Percentiles rank a stretch among this genome's conserved stretches.
phyloP scores from a whole-genome alignment of 2,888 invertebrate genomes.

The Dromius quadrimaculatus region DNA sequence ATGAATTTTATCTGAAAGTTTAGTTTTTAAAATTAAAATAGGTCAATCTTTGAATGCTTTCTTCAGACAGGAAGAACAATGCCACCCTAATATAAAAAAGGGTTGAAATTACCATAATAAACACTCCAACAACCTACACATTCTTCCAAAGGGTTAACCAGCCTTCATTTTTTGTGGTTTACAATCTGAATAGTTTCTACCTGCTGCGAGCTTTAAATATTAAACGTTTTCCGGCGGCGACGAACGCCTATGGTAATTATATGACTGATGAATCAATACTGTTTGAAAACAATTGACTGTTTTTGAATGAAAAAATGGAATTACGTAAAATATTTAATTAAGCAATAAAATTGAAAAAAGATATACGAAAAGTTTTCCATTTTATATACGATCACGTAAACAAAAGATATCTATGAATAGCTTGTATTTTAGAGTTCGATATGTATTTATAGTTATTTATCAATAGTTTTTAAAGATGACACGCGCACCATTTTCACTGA shows the following conservation, averaged over 20 bases:
- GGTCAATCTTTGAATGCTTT: constrained; percentile 4
- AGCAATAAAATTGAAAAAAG: too few species aligned
- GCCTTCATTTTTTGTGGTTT: constrained; percentile 29
- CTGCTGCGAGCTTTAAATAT: constrained; percentile 20
- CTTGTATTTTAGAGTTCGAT: too few species aligned
- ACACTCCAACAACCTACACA: constrained; percentile 39
- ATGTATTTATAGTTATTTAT: too few species aligned
- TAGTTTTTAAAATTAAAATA: too few species aligned
- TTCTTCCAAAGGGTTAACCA: constrained; percentile 42
- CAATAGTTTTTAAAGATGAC: too few species aligned
- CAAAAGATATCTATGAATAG: too few species aligned
- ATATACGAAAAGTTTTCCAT: too few species aligned
- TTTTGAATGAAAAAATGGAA: not conserved
- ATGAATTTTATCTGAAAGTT: not conserved
- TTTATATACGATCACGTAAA: too few species aligned
- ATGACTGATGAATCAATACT: not conserved
- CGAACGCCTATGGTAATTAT: constrained; percentile 24
- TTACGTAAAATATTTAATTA: not conserved
- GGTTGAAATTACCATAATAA: constrained; percentile 46
- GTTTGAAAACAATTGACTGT: not conserved
- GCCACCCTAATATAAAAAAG: constrained; percentile 24
- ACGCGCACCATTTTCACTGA: too few species aligned
- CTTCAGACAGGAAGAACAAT: constrained; percentile 31
- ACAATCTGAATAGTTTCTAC: constrained; percentile 10
- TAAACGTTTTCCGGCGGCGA: not conserved